phyloP scores from a whole-genome alignment of 64 coral and sea anemone genomes.

The Montipora capricornis region DNA sequence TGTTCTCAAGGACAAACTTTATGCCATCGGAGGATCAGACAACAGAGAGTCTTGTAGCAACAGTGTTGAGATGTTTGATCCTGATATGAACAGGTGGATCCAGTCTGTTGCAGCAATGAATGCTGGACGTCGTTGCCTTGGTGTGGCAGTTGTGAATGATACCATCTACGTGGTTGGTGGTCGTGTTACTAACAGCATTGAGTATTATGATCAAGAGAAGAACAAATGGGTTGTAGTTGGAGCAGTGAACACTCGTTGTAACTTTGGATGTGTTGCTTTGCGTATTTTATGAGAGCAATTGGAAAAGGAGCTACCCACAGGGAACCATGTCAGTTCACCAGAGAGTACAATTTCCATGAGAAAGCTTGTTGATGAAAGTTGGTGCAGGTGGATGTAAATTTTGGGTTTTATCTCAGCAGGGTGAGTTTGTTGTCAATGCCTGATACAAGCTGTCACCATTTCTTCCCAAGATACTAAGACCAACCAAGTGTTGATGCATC shows the following conservation, averaged over 20 bases:
- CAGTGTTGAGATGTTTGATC: constrained; percentile 95
- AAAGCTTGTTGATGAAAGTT: background rate
- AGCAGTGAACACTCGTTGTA: constrained; percentile 92
- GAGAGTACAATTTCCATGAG: background rate
- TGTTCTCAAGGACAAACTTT: constrained; percentile 81
- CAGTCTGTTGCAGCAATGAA: constrained; percentile 93
- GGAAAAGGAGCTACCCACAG: background rate
- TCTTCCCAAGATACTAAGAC: background rate
- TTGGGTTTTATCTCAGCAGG: background rate
- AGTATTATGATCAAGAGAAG: constrained; percentile 92
- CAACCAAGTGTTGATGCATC: background rate
- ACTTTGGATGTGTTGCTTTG: constrained; percentile 99
- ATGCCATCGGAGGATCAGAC: constrained; percentile 97
- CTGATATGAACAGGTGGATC: constrained; percentile 72
- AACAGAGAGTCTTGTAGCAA: constrained; percentile 91
- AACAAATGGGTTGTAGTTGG: constrained; percentile 96
- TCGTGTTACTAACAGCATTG: constrained; percentile 94
- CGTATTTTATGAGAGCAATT: constrained; percentile 63
- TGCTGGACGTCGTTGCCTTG: constrained; percentile 94
- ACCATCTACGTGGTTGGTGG: constrained; percentile 98
- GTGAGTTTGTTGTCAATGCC: background rate
- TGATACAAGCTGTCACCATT: background rate
- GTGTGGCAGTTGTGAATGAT: constrained; percentile 98
- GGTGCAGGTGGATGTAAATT: background rate
- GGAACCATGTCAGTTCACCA: background rate